A percentile compares a stretch with the other conserved stretches of the same genome.
Conservation (phyloP, 2,113 vertebrate species). For the Ochotona curzoniae region DNA sequence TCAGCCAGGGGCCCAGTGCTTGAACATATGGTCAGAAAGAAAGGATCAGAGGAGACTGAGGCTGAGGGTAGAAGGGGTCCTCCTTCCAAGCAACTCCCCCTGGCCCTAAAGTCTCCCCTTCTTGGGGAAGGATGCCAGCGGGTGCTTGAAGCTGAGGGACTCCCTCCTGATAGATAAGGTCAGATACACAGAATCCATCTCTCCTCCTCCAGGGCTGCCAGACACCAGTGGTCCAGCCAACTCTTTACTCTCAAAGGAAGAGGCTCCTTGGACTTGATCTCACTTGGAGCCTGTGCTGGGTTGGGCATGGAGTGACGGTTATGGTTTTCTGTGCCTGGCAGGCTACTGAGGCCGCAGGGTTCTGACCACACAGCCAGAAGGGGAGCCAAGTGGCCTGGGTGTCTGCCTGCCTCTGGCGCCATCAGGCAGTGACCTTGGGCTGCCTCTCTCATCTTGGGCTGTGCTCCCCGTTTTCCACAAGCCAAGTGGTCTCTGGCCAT, state of each 20-base stretch:
- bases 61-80: background rate
- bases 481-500: background rate
- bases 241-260: background rate
- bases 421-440: constrained; percentile 61
- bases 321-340: background rate
- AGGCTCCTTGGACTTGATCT: background rate
- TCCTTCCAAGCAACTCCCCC: background rate
- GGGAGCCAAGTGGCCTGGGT: background rate
- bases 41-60: background rate
- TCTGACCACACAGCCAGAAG: constrained; percentile 52
- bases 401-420: constrained; percentile 34
- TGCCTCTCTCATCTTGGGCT: constrained; percentile 15
- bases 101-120: background rate
- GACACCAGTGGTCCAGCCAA: background rate
- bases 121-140: background rate
- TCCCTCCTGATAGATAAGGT: background rate
- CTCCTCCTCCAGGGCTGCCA: background rate
- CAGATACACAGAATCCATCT: background rate
- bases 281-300: background rate
- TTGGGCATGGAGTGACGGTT: background rate
- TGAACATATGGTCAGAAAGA: background rate
- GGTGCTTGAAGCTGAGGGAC: constrained; percentile 1
- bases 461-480: background rate
- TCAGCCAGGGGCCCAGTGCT: background rate
- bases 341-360: background rate